Percentiles rank a stretch among this genome's conserved stretches.
Evolutionary conservation across 2,797 vertebrate genomes (phyloP).

Genomic region (Fistularia commersonii): DNA sequence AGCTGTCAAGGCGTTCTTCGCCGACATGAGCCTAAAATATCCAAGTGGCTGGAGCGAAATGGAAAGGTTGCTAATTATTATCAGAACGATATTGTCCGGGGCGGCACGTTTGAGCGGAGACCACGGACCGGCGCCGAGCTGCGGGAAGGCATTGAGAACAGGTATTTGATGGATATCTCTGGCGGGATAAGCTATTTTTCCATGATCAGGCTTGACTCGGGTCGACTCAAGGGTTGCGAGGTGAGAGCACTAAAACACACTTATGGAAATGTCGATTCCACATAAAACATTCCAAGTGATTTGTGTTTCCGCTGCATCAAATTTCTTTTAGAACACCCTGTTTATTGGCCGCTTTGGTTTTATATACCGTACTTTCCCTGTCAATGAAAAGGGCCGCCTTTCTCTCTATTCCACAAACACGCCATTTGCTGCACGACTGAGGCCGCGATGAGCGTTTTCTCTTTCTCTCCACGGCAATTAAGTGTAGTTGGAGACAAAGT

Average conservation of each 20-base stretch:
- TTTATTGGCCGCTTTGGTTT: slow-evolving; percentile 11
- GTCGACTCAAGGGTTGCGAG: neutral
- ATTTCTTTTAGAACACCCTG: slow-evolving; percentile 7
- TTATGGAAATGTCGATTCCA: neutral
- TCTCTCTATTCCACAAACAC: slow-evolving; percentile 1
- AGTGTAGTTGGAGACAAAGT: slow-evolving; percentile 5
- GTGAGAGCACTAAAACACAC: slow-evolving; percentile 8
- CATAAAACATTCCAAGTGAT: slow-evolving; percentile 5
- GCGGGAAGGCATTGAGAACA: too few relatives aligned
- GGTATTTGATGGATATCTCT: too few relatives aligned
- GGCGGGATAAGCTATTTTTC: neutral
- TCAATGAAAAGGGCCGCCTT: slow-evolving; percentile 1
- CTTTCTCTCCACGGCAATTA: neutral
- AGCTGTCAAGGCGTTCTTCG: too few relatives aligned
- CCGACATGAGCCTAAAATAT: too few relatives aligned
- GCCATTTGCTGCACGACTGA: slow-evolving; percentile 6
- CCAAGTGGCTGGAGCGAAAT: too few relatives aligned
- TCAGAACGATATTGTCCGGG: too few relatives aligned
- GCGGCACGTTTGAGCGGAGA: too few relatives aligned
- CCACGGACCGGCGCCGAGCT: too few relatives aligned
- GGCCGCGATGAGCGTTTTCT: neutral
- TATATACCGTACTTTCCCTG: slow-evolving; percentile 1
- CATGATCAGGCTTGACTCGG: slow-evolving; percentile 21
- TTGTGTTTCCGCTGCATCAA: slow-evolving; percentile 7
- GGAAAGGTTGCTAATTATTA: too few relatives aligned